Evolutionary conservation across 2,113 vertebrate genomes (phyloP).

Genomic region (Tragelaphus scriptus): DNA sequence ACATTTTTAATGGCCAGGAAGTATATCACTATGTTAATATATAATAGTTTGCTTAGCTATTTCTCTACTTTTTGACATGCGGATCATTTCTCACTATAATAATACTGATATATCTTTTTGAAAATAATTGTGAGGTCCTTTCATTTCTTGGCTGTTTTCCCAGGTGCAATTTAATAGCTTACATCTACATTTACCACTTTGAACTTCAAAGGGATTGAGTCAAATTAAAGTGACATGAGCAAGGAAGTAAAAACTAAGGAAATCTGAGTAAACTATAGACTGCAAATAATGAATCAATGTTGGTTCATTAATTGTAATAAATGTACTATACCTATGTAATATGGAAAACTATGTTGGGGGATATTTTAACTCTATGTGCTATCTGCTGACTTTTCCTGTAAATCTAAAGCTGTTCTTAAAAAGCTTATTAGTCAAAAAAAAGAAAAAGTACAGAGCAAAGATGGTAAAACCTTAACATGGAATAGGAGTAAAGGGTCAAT

Average conservation of each 20-base stretch:
- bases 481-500: neutral
- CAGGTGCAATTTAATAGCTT: neutral
- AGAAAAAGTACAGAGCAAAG: neutral
- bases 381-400: neutral
- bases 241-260: neutral
- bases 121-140: neutral
- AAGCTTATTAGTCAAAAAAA: neutral
- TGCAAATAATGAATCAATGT: neutral
- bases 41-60: neutral
- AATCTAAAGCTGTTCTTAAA: neutral
- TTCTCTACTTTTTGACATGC: neutral
- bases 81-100: neutral
- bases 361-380: neutral
- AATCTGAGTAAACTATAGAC: neutral
- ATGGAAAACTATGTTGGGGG: neutral
- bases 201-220: neutral
- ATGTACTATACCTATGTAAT: neutral
- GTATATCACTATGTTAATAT: neutral
- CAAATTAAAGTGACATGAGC: neutral
- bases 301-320: neutral
- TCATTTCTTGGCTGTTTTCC: neutral
- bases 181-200: neutral
- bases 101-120: neutral
- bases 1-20: neutral
- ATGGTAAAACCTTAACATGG: neutral